Conservation (phyloP, 2,113 vertebrate species). For the Halcyon malimbica region DNA sequence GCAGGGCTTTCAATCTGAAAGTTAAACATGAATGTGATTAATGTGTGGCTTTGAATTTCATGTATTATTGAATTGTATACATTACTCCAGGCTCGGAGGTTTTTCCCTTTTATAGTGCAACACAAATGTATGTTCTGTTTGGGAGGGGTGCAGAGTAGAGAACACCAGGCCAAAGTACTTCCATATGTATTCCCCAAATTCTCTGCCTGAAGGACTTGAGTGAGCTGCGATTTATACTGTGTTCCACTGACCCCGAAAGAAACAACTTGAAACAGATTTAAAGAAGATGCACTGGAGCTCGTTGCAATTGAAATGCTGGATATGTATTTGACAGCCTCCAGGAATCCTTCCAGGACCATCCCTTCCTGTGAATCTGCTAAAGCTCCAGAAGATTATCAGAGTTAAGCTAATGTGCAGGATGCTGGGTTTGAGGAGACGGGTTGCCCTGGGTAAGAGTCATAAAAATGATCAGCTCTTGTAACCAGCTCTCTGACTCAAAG, state of each 20-base stretch:
- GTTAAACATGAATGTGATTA: slow-evolving; percentile 67
- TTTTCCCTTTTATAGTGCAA: slow-evolving; percentile 51
- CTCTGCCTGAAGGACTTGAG: slow-evolving; percentile 51
- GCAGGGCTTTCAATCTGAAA: slow-evolving; percentile 52
- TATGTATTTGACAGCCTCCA: slow-evolving; percentile 35
- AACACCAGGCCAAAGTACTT: slow-evolving; percentile 60
- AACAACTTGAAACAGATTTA: slow-evolving; percentile 55
- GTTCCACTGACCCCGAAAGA: slow-evolving; percentile 43
- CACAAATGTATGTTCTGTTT: slow-evolving; percentile 53
- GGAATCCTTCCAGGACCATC: slow-evolving; percentile 44
- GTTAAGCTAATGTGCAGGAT: neutral
- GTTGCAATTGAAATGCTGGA: slow-evolving; percentile 17
- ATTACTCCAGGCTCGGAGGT: slow-evolving; percentile 50
- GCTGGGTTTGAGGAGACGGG: neutral
- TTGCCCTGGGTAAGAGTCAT: slow-evolving; percentile 6
- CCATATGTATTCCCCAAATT: slow-evolving; percentile 64
- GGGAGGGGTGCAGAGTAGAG: slow-evolving; percentile 37
- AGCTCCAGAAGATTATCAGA: slow-evolving; percentile 53
- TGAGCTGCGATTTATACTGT: slow-evolving; percentile 50
- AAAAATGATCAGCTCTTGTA: slow-evolving; percentile 21
- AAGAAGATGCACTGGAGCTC: slow-evolving; percentile 51
- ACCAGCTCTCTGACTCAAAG: neutral
- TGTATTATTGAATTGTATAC: slow-evolving; percentile 59
- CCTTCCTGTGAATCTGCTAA: slow-evolving; percentile 49
- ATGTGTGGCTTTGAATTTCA: slow-evolving; percentile 65